Base-by-base conservation (phyloP, 1,140 invertebrate species). In the Monomorium pharaonis region DNA sequence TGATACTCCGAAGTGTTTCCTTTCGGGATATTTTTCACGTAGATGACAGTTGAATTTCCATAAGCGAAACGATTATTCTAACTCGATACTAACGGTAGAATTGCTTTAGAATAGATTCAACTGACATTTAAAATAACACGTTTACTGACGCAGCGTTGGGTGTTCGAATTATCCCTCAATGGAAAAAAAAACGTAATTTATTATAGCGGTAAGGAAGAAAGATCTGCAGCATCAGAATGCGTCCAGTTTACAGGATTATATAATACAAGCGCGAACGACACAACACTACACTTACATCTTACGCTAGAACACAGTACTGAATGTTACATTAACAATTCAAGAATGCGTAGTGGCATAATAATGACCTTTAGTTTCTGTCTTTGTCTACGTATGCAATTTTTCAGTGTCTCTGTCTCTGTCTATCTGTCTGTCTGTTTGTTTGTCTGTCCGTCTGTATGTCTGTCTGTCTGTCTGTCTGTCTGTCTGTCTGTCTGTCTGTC, bases 381-480 rank as follows among this genome's bases (percentile, higher is more conserved):
- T 75, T 92, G 58, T 91, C 85, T 76, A 90, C 47, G 85, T 81
- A 90, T 80, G 75, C 54, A 60, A 89, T 88, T 65, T 86, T 67
- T 87, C 63, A 21, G 70, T 88, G 86, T 91, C 85, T 89, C 83
- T 91, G 74, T 92, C 84, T 91, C 88, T 92, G 72, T 91, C 65
- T 72, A 60, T 88, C 65, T 89, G 42, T 89, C 78, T 89, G 86
- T 92, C 85, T 91, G 87, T 91, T 58, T 90, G 88, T 92, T 85
- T 93, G 69, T 91, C 85, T 94, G 85, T 93, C 83, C 81, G 77
- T 89, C 80, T 88, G 49, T 81, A 49, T 75, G 65, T 87, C 88
- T 92, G 84, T 91, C 75, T 90, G 84, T 88, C 70, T 65, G 74
- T 89, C 60, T 62, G 72, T 87, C 24, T 54, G 47, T 54, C 14